phyloP scores from a whole-genome alignment of 2,113 vertebrate genomes.

The Lipotes vexillifer region DNA sequence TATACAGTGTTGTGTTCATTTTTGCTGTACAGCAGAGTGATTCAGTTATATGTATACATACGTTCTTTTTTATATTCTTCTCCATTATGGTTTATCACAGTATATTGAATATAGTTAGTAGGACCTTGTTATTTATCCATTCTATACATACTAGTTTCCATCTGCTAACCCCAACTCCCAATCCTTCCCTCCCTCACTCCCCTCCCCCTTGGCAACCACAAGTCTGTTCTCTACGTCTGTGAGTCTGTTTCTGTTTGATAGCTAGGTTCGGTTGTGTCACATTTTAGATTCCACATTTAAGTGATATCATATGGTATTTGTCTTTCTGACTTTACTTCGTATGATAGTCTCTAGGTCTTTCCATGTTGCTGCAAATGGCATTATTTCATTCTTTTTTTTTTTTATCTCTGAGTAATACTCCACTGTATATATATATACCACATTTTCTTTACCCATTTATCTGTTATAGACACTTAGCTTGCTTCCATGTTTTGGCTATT shows the following conservation, averaged over 20 bases:
- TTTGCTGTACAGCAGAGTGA: neutral
- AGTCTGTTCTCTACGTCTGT: neutral
- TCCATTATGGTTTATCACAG: no score
- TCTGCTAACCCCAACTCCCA: neutral
- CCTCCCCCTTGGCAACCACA: neutral
- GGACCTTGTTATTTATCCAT: neutral
- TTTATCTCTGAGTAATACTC: neutral
- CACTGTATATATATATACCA: neutral
- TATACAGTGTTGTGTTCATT: neutral
- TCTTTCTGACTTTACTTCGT: neutral
- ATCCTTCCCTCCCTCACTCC: neutral
- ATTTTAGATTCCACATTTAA: neutral
- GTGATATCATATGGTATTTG: no score
- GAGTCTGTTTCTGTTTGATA: neutral
- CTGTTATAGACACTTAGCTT: neutral
- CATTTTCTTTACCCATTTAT: neutral
- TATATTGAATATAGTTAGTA: neutral
- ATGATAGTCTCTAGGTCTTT: neutral
- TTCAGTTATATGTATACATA: neutral
- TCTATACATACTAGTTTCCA: neutral
- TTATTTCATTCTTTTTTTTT: neutral
- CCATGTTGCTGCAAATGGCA: neutral
- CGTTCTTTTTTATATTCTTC: neutral
- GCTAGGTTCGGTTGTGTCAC: neutral
- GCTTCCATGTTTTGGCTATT: neutral